Conservation (phyloP, 30 jellyfish, hydroid and myxozoan species). For the Cassiopea xamachana region DNA sequence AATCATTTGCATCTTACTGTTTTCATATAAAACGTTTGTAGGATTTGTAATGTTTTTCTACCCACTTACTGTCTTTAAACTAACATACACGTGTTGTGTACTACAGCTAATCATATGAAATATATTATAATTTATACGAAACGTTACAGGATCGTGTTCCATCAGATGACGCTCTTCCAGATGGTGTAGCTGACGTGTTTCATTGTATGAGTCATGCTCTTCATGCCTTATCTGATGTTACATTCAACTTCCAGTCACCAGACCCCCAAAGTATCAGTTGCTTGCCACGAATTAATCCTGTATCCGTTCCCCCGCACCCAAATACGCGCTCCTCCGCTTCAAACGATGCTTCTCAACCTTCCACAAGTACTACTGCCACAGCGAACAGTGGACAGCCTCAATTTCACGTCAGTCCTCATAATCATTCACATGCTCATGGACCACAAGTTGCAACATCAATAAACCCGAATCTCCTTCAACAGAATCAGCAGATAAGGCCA, state of each 20-base stretch:
- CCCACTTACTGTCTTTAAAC: no score
- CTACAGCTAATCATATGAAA: no score
- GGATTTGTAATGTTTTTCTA: no score
- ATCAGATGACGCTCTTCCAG: slow-evolving; percentile 84
- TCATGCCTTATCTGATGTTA: slow-evolving; percentile 96
- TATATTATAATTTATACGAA: not conserved
- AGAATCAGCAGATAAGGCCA: slow-evolving; percentile 12
- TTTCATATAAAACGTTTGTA: no score
- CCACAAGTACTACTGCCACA: slow-evolving; percentile 23
- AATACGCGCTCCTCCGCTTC: not conserved
- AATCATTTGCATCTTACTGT: no score
- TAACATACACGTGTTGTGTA: no score
- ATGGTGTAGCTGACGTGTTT: slow-evolving; percentile 86
- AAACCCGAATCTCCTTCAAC: not conserved
- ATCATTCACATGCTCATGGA: not conserved
- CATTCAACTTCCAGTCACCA: slow-evolving; percentile 90
- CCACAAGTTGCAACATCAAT: slow-evolving; percentile 3
- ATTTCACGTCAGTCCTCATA: slow-evolving; percentile 51
- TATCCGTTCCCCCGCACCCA: slow-evolving; percentile 64
- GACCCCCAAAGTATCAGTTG: slow-evolving; percentile 83
- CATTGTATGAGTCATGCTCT: slow-evolving; percentile 91
- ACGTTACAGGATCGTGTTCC: slow-evolving; percentile 5
- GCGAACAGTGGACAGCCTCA: slow-evolving; percentile 55
- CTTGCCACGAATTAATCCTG: slow-evolving; percentile 92
- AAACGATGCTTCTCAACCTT: slow-evolving; percentile 12